phyloP scores from a whole-genome alignment of 2,888 invertebrate species.

The Cosmopolites sordidus region DNA sequence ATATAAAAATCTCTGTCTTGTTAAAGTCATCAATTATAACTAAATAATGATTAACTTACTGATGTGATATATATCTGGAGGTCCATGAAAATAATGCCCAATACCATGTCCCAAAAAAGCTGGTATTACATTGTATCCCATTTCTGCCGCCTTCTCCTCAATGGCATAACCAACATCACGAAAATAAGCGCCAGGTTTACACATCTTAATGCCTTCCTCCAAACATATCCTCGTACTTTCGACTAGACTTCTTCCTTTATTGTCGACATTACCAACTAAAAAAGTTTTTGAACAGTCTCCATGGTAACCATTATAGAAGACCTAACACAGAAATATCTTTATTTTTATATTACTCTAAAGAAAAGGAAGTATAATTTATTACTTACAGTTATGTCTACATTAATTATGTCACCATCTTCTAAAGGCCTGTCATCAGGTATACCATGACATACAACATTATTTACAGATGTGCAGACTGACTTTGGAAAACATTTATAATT shows the following conservation, averaged over 20 bases:
- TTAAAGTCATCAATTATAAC: not conserved
- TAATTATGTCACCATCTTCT: conserved; percentile 81
- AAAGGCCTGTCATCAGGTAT: conserved; percentile 84
- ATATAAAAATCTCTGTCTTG: not conserved
- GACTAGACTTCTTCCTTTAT: conserved; percentile 65
- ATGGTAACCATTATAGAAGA: conserved; percentile 78
- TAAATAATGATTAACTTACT: conserved; percentile 55
- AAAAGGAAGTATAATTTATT: not conserved
- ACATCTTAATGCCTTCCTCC: conserved; percentile 57
- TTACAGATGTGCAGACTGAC: conserved; percentile 86
- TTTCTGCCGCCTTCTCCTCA: conserved; percentile 58
- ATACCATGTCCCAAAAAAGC: conserved; percentile 90
- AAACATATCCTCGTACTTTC: conserved; percentile 67
- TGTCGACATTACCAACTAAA: conserved; percentile 78
- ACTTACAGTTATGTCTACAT: conserved; percentile 84
- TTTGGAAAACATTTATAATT: conserved; percentile 82
- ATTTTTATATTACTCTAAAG: not conserved
- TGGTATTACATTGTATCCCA: conserved; percentile 67
- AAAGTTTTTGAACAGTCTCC: conserved; percentile 91
- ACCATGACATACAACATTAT: conserved; percentile 89
- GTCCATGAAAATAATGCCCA: conserved; percentile 86
- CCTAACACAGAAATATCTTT: conserved; percentile 48
- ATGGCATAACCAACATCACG: conserved; percentile 61
- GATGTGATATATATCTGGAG: conserved; percentile 84
- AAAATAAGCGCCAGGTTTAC: conserved; percentile 59